phyloP scores from a whole-genome alignment of 2,113 vertebrate genomes.

The Accipiter virgatus region DNA sequence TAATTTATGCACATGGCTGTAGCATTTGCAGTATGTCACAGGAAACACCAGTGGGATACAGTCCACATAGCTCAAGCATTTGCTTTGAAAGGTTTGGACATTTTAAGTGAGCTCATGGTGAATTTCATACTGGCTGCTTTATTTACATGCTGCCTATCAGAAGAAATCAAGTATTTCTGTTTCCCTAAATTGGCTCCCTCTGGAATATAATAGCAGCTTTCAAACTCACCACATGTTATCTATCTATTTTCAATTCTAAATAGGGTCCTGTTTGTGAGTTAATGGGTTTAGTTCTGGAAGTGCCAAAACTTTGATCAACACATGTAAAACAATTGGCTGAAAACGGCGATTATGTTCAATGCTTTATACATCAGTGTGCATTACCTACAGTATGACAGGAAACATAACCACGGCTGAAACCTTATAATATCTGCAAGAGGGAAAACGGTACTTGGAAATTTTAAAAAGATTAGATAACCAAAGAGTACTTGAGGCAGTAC shows the following conservation, averaged over 20 bases:
- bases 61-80: neutral
- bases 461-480: constrained; percentile 59
- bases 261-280: constrained; percentile 56
- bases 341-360: constrained; percentile 47
- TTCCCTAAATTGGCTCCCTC: constrained; percentile 26
- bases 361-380: constrained; percentile 37
- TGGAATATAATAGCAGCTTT: constrained; percentile 64
- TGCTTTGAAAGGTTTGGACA: constrained; percentile 24
- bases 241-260: constrained; percentile 52
- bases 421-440: constrained; percentile 50
- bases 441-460: constrained; percentile 44
- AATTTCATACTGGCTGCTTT: constrained; percentile 52
- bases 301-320: constrained; percentile 72
- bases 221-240: constrained; percentile 59
- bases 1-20: neutral
- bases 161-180: constrained; percentile 37
- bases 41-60: neutral
- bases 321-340: constrained; percentile 51
- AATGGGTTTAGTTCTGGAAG: constrained; percentile 66
- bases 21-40: neutral
- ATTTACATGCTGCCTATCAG: constrained; percentile 36
- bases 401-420: constrained; percentile 49
- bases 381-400: constrained; percentile 53
- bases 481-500: constrained; percentile 23
- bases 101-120: constrained; percentile 30